Evolutionary conservation across 2,888 invertebrate genomes (phyloP), one percentile per base, ranked within the genome.

Genomic region (Hypena proboscidalis): DNA sequence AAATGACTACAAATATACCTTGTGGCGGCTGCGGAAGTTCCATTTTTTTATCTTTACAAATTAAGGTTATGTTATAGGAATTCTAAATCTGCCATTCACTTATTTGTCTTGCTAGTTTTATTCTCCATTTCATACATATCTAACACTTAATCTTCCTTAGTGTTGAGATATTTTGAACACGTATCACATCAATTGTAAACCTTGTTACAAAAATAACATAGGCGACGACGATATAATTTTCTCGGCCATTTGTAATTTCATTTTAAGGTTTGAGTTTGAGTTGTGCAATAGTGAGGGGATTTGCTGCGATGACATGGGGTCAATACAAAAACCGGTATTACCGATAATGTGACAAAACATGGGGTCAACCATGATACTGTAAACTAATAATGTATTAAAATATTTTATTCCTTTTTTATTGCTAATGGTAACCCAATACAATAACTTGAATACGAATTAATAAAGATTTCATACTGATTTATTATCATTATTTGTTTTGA

Each of bases 1-100:
- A 0, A 10, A 31, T 11, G 4, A 4, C 21, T 4, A 11, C 14
- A 21, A 27, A 38, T 31, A 36, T 86, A 94, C 94, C 94, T 92
- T 92, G 93, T 53, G 94, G 94, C 40, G 94, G 92, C 73, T 92
- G 93, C 26, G 90, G 90, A 62, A 89, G 87, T 77, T 90, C 90
- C 90, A 90, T 90, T 85, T 85, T 85, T 83, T 82, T 66, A 54
- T 54, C 34, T 49, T n/a, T n/a, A n/a, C n/a, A 48, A 71, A 76
- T 73, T 78, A 80, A 84, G 87, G 88, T 89, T 88, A 88, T 43
- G 55, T 58, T 58, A 34, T 33, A 34, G 51, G 42, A 50, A 58
- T 42, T 40, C 39, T 39, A 31, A 31, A 48, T 26, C 27, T 45
- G 50, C 30, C 38, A 45, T 49, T 13, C 19, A 49, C 36, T 23